Base-by-base conservation (phyloP, 2,888 invertebrate genomes). In the Therioaphis trifolii region DNA sequence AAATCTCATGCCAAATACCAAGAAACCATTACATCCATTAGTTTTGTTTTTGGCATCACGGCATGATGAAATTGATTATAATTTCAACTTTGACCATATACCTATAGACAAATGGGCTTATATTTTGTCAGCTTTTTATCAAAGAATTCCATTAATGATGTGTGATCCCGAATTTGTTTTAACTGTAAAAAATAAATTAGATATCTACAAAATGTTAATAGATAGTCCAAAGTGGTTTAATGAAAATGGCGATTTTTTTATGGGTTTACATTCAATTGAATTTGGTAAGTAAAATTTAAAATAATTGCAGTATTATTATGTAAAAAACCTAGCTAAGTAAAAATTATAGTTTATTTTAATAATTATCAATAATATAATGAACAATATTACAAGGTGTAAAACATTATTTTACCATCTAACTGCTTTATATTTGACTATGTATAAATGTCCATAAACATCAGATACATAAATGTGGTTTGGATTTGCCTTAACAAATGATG, bases 391-490 rank as follows among this genome's bases (percentile, higher is more conserved):
- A 15, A 21, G 14, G 15, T 78, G n/a, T 40, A 15, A 3, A 46
- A 14, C 11, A 24, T 71, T 21, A 69, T 40, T 80, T 72, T 35
- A 80, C 71, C 80, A 80, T 80, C 61, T 71, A 21, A 80, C 40
- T 21, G 82, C 82, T 74, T 85, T 85, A 80, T 85, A 85, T 24
- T 85, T 85, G 15, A 85, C 84, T 9, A 85, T 80, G 46, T 84
- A 85, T 66, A 85, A 84, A 80, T 85, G 80, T 18, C 85, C 85
- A 52, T 80, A 66, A 14, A 85, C 40, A 35, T 85, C 84, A 15
- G 84, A 52, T 40, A 85, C 84, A 40, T 85, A 85, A 77, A 85
- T 84, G 63, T 85, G 85, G 35, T 85, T 84, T 35, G 85, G 85
- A 61, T 80, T 84, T 43, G 79, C 75, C 21, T 85, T 85, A 18